Percentiles rank a stretch among this genome's conserved stretches.
phyloP scores from a whole-genome alignment of 2,888 invertebrate species.

The Zelleria hepariella region DNA sequence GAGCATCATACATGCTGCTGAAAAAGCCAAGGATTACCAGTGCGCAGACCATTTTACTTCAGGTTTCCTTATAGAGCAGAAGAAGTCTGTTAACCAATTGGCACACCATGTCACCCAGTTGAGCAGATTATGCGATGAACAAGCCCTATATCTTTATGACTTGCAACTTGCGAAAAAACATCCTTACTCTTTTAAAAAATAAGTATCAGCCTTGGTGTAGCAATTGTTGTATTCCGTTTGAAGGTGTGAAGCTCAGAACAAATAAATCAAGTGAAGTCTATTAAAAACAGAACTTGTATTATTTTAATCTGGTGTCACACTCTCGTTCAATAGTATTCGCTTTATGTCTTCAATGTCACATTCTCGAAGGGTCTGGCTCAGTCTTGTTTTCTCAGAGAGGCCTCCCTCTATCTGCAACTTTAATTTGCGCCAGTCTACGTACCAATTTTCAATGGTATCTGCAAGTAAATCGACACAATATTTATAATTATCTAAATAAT shows the following conservation, averaged over 20 bases:
- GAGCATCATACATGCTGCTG: conserved; percentile 24
- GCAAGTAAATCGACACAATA: conserved; percentile 16
- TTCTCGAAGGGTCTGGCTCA: conserved; percentile 31
- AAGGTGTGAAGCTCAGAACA: too few relatives aligned
- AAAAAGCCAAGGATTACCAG: conserved; percentile 29
- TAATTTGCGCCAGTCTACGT: conserved; percentile 40
- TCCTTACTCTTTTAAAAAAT: conserved; percentile 7
- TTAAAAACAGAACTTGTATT: too few relatives aligned
- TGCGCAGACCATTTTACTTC: conserved; percentile 33
- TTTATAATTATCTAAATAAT: background rate
- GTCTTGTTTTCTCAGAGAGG: conserved; percentile 24
- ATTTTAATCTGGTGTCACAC: conserved; percentile 9
- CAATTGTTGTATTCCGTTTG: too few relatives aligned
- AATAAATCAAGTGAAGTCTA: too few relatives aligned
- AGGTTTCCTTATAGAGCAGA: conserved; percentile 29
- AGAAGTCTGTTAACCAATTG: conserved; percentile 29
- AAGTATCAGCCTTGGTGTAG: too few relatives aligned
- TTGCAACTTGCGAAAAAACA: conserved; percentile 21
- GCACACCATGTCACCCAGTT: conserved; percentile 26
- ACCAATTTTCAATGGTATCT: conserved; percentile 52
- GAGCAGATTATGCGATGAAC: conserved; percentile 19
- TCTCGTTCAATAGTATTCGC: conserved; percentile 28
- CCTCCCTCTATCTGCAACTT: conserved; percentile 29
- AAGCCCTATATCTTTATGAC: conserved; percentile 29
- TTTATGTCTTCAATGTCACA: conserved; percentile 31